phyloP scores from a whole-genome alignment of 2,888 invertebrate species.

The Hoplodrina blanda region DNA sequence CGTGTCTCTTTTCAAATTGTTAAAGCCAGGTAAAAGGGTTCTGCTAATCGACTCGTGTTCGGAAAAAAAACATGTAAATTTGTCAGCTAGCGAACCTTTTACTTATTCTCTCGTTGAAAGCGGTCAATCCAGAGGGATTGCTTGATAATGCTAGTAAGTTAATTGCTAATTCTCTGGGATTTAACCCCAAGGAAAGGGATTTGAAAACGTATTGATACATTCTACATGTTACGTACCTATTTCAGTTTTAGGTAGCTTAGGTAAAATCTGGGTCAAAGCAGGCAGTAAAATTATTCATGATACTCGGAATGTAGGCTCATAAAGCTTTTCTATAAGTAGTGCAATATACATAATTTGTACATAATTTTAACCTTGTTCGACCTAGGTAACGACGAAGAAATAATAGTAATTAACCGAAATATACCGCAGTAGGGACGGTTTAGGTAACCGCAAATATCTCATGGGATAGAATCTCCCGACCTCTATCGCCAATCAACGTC shows the following conservation, averaged over 20 bases:
- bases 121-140: conserved; percentile 28
- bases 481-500: conserved; percentile 28
- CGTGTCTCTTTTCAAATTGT: not conserved
- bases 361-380: not conserved
- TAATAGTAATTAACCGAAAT: conserved; percentile 3
- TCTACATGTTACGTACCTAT: not conserved
- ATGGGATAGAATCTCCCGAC: not conserved
- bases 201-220: not conserved
- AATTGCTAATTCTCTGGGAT: conserved; percentile 23
- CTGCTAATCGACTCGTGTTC: conserved; percentile 11
- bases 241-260: not conserved
- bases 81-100: conserved; percentile 15
- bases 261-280: not conserved
- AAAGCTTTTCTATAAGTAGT: not conserved
- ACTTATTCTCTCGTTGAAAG: conserved; percentile 16
- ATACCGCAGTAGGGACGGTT: not conserved
- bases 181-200: conserved; percentile 3
- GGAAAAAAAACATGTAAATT: conserved; percentile 8
- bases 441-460: conserved; percentile 10
- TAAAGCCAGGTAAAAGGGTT: conserved; percentile 14
- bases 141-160: conserved; percentile 34
- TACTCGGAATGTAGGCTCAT: conserved; percentile 1
- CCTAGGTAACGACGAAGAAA: not conserved
- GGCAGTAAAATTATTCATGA: not conserved
- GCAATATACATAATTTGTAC: not conserved